Evolutionary conservation across 2,888 invertebrate species (phyloP), one percentile per base, ranked within the genome.

Genomic region (Xestia ashworthii): DNA sequence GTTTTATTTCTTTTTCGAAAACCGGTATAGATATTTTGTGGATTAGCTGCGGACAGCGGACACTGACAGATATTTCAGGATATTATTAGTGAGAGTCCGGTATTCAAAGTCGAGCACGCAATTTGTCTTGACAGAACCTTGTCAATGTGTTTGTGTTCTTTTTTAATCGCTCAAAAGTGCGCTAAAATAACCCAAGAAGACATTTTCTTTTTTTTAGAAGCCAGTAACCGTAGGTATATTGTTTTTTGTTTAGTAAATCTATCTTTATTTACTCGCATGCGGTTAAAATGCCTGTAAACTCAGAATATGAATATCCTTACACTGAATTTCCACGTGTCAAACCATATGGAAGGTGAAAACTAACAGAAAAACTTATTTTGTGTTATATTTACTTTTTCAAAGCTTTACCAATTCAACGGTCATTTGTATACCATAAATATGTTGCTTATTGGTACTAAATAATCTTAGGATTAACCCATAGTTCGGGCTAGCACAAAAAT

Each of bases 1-100:
- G 44, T 69, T 58, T 71, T 55, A 72, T 66, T 53, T 44, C n/a
- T 8, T 44, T 65, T 60, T 60, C 19, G 19, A 19, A 62, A 38
- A 62, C 38, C 62, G 19, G 60, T 62, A 32, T 9, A 9, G 32
- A 62, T 11, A 38, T 38, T 38, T 38, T 19, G 38, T 19, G 25
- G 58, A 58, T 14, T 6, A 6, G 25, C 0, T 14, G 58, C 25
- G 38, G 62, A 62, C 1, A 62, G 1, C 19, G 11, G 62, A 62
- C 19, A 38, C 38, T 38, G 62, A 62, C 62, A 11, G 5, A 32
- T 32, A 32, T 16, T 60, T 16, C 8, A 16, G 8, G 3, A 4
- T 11, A 19, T 9, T 32, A 8, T 62, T 62, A 1, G 32, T 38
- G 9, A 32, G 9, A 9, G 60, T 32, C 60, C 32, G 9, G 19